A percentile compares a stretch with the other conserved stretches of the same genome.
phyloP scores from a whole-genome alignment of 2,797 vertebrate species.

The Spinus olivaceus region DNA sequence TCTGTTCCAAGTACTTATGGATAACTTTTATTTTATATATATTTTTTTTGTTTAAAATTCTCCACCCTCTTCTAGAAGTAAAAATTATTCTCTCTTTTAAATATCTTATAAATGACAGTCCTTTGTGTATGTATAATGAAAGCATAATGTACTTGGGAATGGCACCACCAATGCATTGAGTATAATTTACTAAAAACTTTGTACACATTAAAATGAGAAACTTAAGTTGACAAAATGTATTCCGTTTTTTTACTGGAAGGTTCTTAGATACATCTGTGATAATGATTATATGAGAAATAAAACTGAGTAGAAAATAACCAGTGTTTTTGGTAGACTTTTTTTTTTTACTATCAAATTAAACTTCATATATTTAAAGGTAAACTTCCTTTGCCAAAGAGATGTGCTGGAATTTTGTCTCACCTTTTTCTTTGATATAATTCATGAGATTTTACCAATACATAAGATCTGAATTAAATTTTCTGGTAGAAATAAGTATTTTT shows the following conservation, averaged over 20 bases:
- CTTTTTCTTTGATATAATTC: not conserved
- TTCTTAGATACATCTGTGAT: not conserved
- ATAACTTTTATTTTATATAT: not conserved
- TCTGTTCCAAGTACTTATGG: not conserved
- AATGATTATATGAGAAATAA: not conserved
- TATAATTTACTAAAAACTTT: not conserved
- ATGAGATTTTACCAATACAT: not conserved
- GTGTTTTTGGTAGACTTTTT: not conserved
- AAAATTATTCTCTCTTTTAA: not conserved
- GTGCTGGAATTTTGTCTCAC: not conserved
- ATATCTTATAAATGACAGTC: not conserved
- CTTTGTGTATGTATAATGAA: not conserved
- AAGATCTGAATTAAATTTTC: not conserved
- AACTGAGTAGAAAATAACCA: not conserved
- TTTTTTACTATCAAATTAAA: not conserved
- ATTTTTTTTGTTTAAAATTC: not conserved
- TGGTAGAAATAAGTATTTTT: not conserved
- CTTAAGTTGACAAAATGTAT: not conserved
- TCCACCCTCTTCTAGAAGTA: not conserved
- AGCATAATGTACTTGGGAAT: not conserved
- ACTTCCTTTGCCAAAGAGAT: not conserved
- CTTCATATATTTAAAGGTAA: not conserved
- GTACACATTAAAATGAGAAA: not conserved
- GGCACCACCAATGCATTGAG: too few species aligned
- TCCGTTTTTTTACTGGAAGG: not conserved